Evolutionary conservation across 2,797 vertebrate species (phyloP), one percentile per base, ranked within the genome.

Genomic region (Gallinago nigripennis): DNA sequence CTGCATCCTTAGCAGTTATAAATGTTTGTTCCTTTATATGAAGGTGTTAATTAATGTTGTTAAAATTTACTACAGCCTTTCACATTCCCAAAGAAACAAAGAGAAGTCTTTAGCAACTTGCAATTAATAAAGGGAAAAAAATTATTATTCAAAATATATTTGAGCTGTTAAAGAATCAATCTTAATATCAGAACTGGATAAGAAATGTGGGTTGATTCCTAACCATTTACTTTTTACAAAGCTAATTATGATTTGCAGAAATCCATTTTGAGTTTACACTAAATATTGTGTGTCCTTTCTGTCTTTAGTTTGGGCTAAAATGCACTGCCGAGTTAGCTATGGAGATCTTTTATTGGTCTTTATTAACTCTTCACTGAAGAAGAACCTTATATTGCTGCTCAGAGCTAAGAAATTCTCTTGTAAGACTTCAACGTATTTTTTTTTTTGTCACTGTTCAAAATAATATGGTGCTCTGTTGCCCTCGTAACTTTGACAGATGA

Each of bases 401-500:
- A 78, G 73, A 91, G 27, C 30, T 82, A 69, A 78, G 82, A 91
- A 89, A 88, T 50, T 90, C 33, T 90, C 60, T 86, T 51, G 15
- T 57, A 82, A 86, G 56, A 43, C 43, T 39, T 78, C 0, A 19
- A 39, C 20, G 58, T 86, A 3, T 71, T 68, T 43, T 91, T 61
- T 71, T 77, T 92, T 69, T 41, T 39, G 43, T 54, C 25, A n/a
- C 39, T 86, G 63, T 79, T 93, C 71, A 92, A 91, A 96, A 94
- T 80, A 94, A 88, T 81, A 64, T 2, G 20, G 53, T 82, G 53
- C 56, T 94, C 86, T 84, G 35, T 88, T 90, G 78, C 76, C 90
- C 91, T 97, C 94, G 86, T 93, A 93, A 91, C 76, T 95, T 95
- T 96, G 96, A 92, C 91, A 96, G 92, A 88, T 94, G 92, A 95